Evolutionary conservation across 2,888 invertebrate genomes (phyloP).

Genomic region (Cheilosia scutellata): DNA sequence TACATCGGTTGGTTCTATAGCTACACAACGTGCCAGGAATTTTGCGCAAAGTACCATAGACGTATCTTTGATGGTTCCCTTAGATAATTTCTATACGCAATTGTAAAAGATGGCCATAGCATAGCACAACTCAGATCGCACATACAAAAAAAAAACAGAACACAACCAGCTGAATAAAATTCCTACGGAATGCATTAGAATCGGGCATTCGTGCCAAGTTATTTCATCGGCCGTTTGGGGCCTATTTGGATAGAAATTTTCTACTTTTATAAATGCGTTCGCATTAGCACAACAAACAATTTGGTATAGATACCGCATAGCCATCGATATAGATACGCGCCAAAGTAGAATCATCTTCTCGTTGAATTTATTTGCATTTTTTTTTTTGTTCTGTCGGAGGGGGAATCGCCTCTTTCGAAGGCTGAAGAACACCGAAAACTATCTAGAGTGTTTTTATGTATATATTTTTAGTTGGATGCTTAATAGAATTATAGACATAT

Average conservation of each 20-base stretch:
- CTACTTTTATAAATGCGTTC: slow-evolving; percentile 74
- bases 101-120: slow-evolving; percentile 59
- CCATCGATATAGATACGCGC: slow-evolving; percentile 48
- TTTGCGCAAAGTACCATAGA: slow-evolving; percentile 39
- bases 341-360: slow-evolving; percentile 43
- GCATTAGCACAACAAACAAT: slow-evolving; percentile 62
- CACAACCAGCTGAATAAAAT: slow-evolving; percentile 45
- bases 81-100: slow-evolving; percentile 43
- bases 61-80: slow-evolving; percentile 64
- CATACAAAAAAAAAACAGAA: slow-evolving; percentile 9
- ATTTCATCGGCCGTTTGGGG: slow-evolving; percentile 77
- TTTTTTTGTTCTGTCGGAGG: slow-evolving; percentile 11
- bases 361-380: slow-evolving; percentile 37
- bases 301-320: slow-evolving; percentile 34
- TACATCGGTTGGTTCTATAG: not conserved
- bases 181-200: slow-evolving; percentile 75
- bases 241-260: slow-evolving; percentile 78
- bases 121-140: slow-evolving; percentile 59
- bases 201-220: slow-evolving; percentile 75
- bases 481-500: slow-evolving; percentile 74
- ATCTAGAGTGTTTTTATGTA: slow-evolving; percentile 27
- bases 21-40: slow-evolving; percentile 65
- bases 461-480: slow-evolving; percentile 49
- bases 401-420: slow-evolving; percentile 61
- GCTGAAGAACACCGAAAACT: slow-evolving; percentile 52